Conservation (phyloP, 2,113 vertebrate genomes). For the Hylia prasina region DNA sequence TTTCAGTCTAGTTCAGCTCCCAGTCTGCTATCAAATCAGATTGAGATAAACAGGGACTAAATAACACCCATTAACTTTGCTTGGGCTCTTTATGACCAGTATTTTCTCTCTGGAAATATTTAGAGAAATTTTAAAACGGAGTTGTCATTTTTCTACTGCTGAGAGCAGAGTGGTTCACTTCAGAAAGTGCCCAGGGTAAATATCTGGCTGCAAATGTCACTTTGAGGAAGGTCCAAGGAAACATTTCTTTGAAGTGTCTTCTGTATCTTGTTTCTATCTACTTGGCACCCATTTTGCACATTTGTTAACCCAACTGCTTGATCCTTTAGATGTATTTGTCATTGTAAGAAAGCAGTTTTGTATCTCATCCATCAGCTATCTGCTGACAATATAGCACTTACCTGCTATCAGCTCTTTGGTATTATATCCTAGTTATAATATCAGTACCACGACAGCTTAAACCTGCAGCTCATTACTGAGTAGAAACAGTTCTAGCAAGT, state of each 20-base stretch:
- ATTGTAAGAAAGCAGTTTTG: not conserved
- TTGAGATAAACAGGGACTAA: not conserved
- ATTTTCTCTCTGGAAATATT: not conserved
- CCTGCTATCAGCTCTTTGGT: not conserved
- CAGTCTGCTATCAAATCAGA: not conserved
- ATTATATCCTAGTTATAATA: not conserved
- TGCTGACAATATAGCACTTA: not conserved
- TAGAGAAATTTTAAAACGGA: not conserved
- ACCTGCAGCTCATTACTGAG: not conserved
- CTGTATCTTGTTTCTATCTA: not conserved
- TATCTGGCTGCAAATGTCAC: not conserved
- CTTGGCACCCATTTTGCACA: not conserved
- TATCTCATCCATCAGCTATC: not conserved
- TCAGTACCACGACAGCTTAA: not conserved
- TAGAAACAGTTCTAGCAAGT: not conserved
- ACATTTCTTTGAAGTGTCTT: not conserved
- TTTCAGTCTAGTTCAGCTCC: not conserved
- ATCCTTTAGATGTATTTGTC: not conserved
- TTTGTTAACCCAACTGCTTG: not conserved
- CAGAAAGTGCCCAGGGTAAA: not conserved
- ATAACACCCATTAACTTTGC: not conserved
- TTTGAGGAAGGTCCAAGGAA: not conserved
- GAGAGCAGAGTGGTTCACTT: not conserved
- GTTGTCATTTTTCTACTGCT: not conserved
- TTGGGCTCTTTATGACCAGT: not conserved